Base-by-base conservation (phyloP, 2,113 vertebrate genomes). In the Laticauda laticaudata region DNA sequence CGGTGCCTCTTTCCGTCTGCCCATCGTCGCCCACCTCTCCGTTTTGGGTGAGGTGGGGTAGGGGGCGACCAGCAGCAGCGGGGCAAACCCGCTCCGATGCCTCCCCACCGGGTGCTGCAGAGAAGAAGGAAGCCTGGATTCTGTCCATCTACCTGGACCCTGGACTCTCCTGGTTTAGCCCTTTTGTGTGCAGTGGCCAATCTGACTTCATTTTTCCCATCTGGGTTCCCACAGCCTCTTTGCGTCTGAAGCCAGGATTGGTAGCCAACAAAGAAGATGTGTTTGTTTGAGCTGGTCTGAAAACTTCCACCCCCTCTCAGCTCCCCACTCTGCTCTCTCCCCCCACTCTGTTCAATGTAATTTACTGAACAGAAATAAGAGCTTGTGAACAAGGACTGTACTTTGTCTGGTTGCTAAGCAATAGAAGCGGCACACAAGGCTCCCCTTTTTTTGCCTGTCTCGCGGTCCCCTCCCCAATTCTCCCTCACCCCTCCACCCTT, bases 401-500 rank as follows among this genome's bases (percentile, higher is more conserved):
- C 98, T 98, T 98, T 98, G 98, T 98, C 98, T 97, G 23, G 98
- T 98, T 98, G 98, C 98, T 98, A 97, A 98, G 98, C 95, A 93
- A 98, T 98, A 96, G 96, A 91, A 94, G 97, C 97, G 97, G 97
- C 97, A 97, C 96, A 97, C 96, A 96, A 97, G 96, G 92, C 95
- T 69, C 93, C 94, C 95, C 54, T 97, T 97, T 97, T 97, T 97
- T 95, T 96, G 51, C 26, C 18, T 18, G 8, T n/a, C 12, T 26
- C 53, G 29, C 2, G 0, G 9, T 1, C 54, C 15, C 2, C 43
- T 39, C 5, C 21, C 12, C 14, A 3, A 8, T 14, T n/a, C 0
- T 11, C 15, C 24, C 1, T 11, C 12, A 8, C 0, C 26, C 86
- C 21, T 95, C 93, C 94, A 95, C 93, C 91, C 94, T 87, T 95